Base-by-base conservation (phyloP, 1,140 invertebrate species). In the Penaeus chinensis region DNA sequence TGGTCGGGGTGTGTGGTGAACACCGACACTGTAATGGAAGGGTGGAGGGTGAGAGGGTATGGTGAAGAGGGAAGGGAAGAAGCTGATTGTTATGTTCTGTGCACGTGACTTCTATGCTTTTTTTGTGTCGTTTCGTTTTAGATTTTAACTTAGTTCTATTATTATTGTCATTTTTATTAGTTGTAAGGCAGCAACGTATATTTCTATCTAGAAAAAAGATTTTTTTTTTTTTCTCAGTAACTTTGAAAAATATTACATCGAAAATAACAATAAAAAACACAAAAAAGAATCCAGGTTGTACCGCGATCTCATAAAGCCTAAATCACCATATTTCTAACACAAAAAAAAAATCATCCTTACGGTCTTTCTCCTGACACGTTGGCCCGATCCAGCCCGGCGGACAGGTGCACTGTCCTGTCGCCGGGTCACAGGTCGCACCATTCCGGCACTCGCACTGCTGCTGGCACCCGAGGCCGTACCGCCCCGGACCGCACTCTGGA, bases 361-460 rank as follows among this genome's bases (percentile, higher is more conserved):
- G 71, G 60, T 85, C 84, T 78, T 60, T 85, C 19, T 85, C 60
- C 79, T 95, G 94, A 91, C 97, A 98, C 81, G 94, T 92, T 0
- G 92, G 91, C 4, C 96, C 96, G 19, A 92, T 65, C 92, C 94
- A 96, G 19, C 96, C 96, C 87, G 95, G 93, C 18, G 93, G 91
- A 91, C 96, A 97, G 8, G 93, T 93, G 89, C 96, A 96, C 13
- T 93, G 92, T 10, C 96, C 96, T 88, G 94, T 94, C 85, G 94
- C 94, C 0, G 96, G 95, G 91, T 97, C 95, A 91, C 96, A 97
- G 1, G 93, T 93, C 3, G 95, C 95, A 42, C 94, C 94, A 91
- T 97, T 96, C 88, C 94, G 90, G 92, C 96, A 97, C 85, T 93
- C 92, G 91, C 97, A 98, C 71, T 93, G 91, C 77, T 95, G 61